phyloP scores from a whole-genome alignment of 2,888 invertebrate species.

The Hymenopus coronatus region DNA sequence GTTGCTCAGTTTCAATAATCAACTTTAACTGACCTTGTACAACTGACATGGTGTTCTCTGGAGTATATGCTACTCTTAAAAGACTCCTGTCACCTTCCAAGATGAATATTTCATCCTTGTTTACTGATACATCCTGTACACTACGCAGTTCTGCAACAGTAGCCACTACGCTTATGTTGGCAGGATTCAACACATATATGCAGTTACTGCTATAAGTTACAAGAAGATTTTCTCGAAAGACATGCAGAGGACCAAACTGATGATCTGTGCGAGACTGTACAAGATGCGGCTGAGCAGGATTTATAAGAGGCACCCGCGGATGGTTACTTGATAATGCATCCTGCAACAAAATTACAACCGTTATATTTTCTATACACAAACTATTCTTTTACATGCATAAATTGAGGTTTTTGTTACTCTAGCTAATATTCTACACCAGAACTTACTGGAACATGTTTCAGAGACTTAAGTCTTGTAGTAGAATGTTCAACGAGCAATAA shows the following conservation, averaged over 20 bases:
- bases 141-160: conserved; percentile 51
- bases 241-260: conserved; percentile 62
- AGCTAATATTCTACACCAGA: too few species aligned
- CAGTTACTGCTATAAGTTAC: conserved; percentile 70
- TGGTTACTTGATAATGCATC: conserved; percentile 34
- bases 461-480: too few species aligned
- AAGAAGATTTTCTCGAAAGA: conserved; percentile 69
- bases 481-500: too few species aligned
- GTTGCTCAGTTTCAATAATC: too few species aligned
- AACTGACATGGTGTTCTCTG: conserved; percentile 51
- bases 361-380: background rate
- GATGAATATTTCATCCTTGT: conserved; percentile 63
- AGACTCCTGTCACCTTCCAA: conserved; percentile 76
- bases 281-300: conserved; percentile 33
- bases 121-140: conserved; percentile 33
- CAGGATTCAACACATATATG: conserved; percentile 74
- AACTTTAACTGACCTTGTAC: conserved; percentile 19
- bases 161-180: conserved; percentile 62
- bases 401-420: too few species aligned
- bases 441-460: too few species aligned
- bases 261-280: conserved; percentile 51
- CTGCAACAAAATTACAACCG: conserved; percentile 2
- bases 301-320: conserved; percentile 47
- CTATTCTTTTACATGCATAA: too few species aligned
- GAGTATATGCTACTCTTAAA: conserved; percentile 70